Evolutionary conservation across 92 coral and sea anemone species (phyloP), one percentile per base, ranked within the genome.

Genomic region (Galaxea fascicularis): DNA sequence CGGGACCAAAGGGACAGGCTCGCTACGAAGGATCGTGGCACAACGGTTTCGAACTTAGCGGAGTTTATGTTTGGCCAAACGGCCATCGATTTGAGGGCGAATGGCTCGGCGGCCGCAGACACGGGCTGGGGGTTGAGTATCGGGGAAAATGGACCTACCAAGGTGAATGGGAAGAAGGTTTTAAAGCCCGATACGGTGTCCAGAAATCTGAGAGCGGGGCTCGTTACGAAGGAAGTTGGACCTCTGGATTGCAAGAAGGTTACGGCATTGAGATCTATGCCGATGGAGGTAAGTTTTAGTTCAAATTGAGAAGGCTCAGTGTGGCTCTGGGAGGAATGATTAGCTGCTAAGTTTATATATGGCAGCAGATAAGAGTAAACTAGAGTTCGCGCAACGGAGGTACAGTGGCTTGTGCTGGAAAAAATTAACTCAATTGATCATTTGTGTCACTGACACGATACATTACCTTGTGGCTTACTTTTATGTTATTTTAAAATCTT

Each of bases 1-100:
- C 98, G 17, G 98, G 98, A 56, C 98, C 98, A 17, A 94, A 94
- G 83, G 98, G 98, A 84, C 98, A 94, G 82, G 98, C 98, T n/a
- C 86, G 98, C 18, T 94, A 79, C 67, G 98, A 94, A 82, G 98
- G 98, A 26, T 84, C 94, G 16, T 94, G 98, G 98, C 81, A 92
- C 84, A 89, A 94, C 71, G 98, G 98, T 29, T 94, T 94, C 79
- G 98, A 94, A 65, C 89, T 86, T 45, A 89, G 95, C 62, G 98
- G 98, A 65, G 90, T 94, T 47, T 94, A 94, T 90, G 98, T 94
- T 76, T 94, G 98, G 98, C 98, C 98, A 31, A 94, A 92, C 79
- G 98, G 98, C 4, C 98, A 94, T 46, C 90, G 82, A 67, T 94
- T 86, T 66, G 94, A 92, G 51, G 98, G 98, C 20, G 98, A 94